Base-by-base conservation (phyloP, 2,797 vertebrate species). In the Huso huso region DNA sequence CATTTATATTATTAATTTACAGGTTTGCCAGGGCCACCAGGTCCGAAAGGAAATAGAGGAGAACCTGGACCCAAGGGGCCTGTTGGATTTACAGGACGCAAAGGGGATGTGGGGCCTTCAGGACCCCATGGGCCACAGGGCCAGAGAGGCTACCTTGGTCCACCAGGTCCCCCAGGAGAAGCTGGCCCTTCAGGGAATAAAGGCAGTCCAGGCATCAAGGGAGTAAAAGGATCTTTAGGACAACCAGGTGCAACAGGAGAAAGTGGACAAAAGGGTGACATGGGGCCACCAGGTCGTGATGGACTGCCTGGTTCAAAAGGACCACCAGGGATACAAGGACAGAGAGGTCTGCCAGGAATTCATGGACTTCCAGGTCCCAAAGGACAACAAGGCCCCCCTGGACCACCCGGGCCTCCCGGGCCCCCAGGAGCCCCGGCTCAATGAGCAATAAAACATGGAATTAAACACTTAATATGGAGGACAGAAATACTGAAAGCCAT, bases 1-100 rank as follows among this genome's bases (percentile, higher is more conserved):
- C 9, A 64, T 62, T 11, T 59, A 48, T 66, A 57, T 77, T 48
- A 72, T 62, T 68, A 53, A 18, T 69, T 65, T 58, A 69, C 66
- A 97, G 95, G 95, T 71, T 78, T 80, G 51, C 93, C 94, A 1
- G 95, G 95, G 68, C 89, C 77, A 68, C 91, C 94, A 1, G 95
- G 95, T 64, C 86, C 91, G 55, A 93, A 92, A 72, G 95, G 95
- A 52, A 86, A 86, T 82, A 92, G 88, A 73, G 95, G 95, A 1
- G 94, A 95, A 2, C 6, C 59, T 7, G 95, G 95, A 0, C 0
- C 71, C 15, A 92, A 85, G 77, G 95, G 95, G 50, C 80, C 88
- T 2, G 7, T 76, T 6, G 95, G 95, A 51, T 18, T 79, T 15
- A 77, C 74, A 57, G 95, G 94, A 65, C 75, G 66, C 1, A 96